Evolutionary conservation across 2,113 vertebrate genomes (phyloP).

Genomic region (Burhinus bistriatus): DNA sequence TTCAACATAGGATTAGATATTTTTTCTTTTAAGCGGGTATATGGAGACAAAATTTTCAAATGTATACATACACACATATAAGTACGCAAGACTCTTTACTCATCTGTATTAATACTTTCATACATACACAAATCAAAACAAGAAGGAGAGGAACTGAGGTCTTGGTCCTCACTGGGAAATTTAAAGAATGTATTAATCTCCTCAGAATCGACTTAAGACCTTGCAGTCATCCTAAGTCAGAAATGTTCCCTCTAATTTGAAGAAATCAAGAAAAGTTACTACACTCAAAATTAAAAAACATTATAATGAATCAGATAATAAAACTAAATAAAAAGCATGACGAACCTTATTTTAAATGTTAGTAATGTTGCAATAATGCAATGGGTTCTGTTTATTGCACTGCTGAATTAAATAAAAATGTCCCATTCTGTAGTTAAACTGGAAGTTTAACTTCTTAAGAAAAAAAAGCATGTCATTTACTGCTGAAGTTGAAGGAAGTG

Average conservation of each 20-base stretch:
- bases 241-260: not conserved
- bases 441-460: not conserved
- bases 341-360: not conserved
- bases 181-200: not conserved
- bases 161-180: not conserved
- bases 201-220: not conserved
- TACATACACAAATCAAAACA: not conserved
- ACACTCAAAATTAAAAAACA: not conserved
- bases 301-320: not conserved
- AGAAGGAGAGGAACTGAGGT: not conserved
- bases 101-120: not conserved
- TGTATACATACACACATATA: too few relatives aligned
- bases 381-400: not conserved
- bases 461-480: not conserved
- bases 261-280: not conserved
- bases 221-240: not conserved
- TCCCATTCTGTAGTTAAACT: not conserved
- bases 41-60: not conserved
- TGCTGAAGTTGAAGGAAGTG: not conserved
- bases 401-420: not conserved
- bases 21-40: not conserved
- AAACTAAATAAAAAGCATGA: not conserved
- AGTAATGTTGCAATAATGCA: not conserved
- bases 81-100: accelerated
- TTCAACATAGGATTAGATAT: not conserved